Evolutionary conservation across 2,888 invertebrate species (phyloP).

Genomic region (Drosophila colorata): DNA sequence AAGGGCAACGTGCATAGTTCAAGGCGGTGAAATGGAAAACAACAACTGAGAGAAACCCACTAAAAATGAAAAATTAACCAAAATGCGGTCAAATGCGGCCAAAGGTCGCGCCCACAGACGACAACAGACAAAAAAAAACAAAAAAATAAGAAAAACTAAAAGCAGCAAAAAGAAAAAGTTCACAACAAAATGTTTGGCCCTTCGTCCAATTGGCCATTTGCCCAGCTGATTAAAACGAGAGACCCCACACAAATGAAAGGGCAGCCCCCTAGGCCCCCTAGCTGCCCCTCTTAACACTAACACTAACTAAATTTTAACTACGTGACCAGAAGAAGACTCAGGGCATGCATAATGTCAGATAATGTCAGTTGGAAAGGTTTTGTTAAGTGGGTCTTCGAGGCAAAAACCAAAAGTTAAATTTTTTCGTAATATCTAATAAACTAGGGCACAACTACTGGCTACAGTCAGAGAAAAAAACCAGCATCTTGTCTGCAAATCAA

Average conservation of each 20-base stretch:
- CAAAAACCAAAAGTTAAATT: no score
- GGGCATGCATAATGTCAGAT: slow-evolving; percentile 20
- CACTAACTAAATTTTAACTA: slow-evolving; percentile 6
- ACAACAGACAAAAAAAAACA: slow-evolving; percentile 1
- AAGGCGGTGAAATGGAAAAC: slow-evolving; percentile 62
- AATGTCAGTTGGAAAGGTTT: slow-evolving; percentile 5
- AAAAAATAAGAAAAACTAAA: background rate
- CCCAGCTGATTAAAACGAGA: slow-evolving; percentile 32
- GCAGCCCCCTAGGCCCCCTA: no score
- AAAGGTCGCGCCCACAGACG: slow-evolving; percentile 46
- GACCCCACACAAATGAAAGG: slow-evolving; percentile 20
- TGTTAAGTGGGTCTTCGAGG: no score
- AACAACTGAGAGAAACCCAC: slow-evolving; percentile 4
- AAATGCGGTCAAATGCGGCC: slow-evolving; percentile 39
- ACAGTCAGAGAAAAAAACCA: no score
- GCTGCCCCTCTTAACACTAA: no score
- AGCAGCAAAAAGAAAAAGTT: slow-evolving; percentile 10
- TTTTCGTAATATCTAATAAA: no score
- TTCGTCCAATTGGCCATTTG: slow-evolving; percentile 6
- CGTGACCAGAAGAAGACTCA: slow-evolving; percentile 18
- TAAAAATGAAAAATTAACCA: background rate
- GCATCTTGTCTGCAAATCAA: no score
- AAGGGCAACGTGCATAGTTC: slow-evolving; percentile 60
- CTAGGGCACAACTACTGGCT: no score
- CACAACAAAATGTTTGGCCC: slow-evolving; percentile 13